A percentile compares a stretch with the other conserved stretches of the same genome.
Conservation (phyloP, 2,113 vertebrate genomes). For the Platysteira castanea region DNA sequence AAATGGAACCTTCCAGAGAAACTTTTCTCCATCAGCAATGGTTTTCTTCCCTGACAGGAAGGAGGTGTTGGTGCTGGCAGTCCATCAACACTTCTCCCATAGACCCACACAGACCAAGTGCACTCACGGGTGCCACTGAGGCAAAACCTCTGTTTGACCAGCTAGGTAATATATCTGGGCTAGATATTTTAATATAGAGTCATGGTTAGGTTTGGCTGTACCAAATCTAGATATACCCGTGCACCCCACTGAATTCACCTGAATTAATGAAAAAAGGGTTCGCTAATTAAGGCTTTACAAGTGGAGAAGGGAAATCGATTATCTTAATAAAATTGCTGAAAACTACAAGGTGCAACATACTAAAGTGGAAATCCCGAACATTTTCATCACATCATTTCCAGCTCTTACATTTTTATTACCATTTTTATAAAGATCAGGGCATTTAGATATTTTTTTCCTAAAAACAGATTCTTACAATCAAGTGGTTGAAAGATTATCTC, state of each 20-base stretch:
- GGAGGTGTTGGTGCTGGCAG: neutral
- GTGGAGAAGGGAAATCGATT: neutral
- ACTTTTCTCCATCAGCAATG: neutral
- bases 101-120: accelerated
- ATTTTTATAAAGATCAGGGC: neutral
- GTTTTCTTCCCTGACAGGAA: neutral
- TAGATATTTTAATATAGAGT: neutral
- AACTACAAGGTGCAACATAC: neutral
- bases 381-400: neutral
- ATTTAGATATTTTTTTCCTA: neutral
- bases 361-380: neutral
- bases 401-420: neutral
- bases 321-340: neutral
- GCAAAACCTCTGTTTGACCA: neutral
- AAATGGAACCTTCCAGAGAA: neutral
- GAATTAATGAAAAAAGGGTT: neutral
- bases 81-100: neutral
- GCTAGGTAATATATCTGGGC: neutral
- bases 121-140: accelerated
- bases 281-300: neutral
- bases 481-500: neutral
- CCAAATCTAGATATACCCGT: neutral
- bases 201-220: neutral
- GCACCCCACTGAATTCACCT: neutral
- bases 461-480: neutral